Evolutionary conservation across 1,140 invertebrate genomes (phyloP), one percentile per base, ranked within the genome.

Genomic region (Melanaphis sacchari): DNA sequence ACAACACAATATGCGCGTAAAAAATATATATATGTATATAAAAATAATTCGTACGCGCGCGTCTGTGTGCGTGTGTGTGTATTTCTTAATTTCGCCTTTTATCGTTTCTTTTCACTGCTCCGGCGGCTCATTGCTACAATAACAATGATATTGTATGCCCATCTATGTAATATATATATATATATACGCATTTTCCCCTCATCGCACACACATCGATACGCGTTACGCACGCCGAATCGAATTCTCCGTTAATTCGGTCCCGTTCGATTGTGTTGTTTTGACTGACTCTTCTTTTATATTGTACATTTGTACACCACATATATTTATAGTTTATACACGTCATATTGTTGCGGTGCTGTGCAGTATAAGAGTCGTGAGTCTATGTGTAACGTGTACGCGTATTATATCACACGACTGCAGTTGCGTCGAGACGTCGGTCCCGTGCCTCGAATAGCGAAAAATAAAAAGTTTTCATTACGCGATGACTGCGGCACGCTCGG

Each of bases 11-110:
- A 76, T n/a, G 59, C 21, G 59, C 59, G 31, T n/a, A 90, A 90
- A 90, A 41, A 54, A 52, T 49, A 46, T 49, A 88, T 15, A 87
- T 18, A 87, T n/a, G 21, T 31, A 90, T 59, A 76, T 15, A 40
- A 90, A 59, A 90, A 90, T 59, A 59, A 90, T 59, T 90, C n/a
- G 87, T 88, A 54, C 59, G 21, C 59, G 31, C 15, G 59, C 11
- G 54, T 59, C 26, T 15, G 54, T 59, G 31, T n/a, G 40, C 22
- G 18, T 40, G 41, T 59, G 49, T 54, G 52, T 31, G 52, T 90
- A 66, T 41, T 90, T 66, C 89, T 90, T 90, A 90, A 90, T 90
- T 90, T 90, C n/a, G 89, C 89, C 89, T 90, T 90, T 90, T 90
- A 76, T 85, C 38, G 52, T 41, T 90, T 90, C 54, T 59, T 66